phyloP scores from a whole-genome alignment of 2,797 vertebrate genomes.

The Helarctos malayanus region DNA sequence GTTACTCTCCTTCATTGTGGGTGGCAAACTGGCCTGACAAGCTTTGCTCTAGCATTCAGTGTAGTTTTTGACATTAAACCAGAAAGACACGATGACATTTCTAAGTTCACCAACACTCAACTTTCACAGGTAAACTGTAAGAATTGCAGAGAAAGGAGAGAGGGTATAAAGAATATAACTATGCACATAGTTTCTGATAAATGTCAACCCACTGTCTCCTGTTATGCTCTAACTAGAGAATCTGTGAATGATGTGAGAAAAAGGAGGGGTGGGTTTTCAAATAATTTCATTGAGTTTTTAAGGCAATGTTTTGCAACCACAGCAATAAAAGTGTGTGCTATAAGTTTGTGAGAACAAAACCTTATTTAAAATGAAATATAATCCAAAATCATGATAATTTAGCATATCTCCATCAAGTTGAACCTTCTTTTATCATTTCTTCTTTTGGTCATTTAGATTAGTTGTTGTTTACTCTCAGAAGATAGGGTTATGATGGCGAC shows the following conservation, averaged over 20 bases:
- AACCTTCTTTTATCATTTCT: neutral
- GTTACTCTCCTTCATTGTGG: constrained; percentile 77
- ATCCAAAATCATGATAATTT: constrained; percentile 46
- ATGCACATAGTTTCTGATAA: constrained; percentile 75
- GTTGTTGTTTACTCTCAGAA: constrained; percentile 16
- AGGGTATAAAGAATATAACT: constrained; percentile 76
- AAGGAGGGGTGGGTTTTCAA: neutral
- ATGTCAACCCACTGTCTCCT: constrained; percentile 79
- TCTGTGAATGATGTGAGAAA: constrained; percentile 69
- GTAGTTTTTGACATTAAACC: constrained; percentile 85
- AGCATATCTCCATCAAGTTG: neutral
- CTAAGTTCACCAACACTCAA: constrained; percentile 71
- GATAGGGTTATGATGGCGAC: neutral
- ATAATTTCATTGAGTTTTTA: constrained; percentile 55
- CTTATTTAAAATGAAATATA: constrained; percentile 84
- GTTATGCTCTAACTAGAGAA: constrained; percentile 62
- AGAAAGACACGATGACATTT: constrained; percentile 86
- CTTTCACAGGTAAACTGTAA: constrained; percentile 87
- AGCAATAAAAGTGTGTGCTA: constrained; percentile 66
- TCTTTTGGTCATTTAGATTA: constrained; percentile 31
- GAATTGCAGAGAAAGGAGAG: constrained; percentile 74
- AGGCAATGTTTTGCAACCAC: constrained; percentile 13
- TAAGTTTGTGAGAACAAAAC: constrained; percentile 52
- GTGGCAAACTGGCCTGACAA: constrained; percentile 78
- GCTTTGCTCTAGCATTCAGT: constrained; percentile 67